Conservation (phyloP, 2,797 vertebrate genomes). For the Bryconaethiops microstoma region DNA sequence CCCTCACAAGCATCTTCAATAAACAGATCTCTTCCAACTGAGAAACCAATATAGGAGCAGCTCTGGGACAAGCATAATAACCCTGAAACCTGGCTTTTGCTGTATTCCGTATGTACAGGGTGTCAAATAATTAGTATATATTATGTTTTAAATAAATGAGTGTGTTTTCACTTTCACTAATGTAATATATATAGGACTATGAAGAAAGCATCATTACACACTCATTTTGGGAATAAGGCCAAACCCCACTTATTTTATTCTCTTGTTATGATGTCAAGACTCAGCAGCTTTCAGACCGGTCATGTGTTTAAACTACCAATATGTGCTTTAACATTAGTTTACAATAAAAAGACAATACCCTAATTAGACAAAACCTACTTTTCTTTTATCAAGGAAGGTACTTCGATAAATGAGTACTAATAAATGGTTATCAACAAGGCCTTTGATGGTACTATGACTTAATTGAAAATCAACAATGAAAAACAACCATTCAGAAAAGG, state of each 20-base stretch:
- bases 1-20: background rate
- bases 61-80: background rate
- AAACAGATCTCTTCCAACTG: background rate
- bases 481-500: background rate
- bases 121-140: background rate
- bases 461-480: background rate
- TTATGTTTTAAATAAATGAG: background rate
- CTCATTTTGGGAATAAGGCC: background rate
- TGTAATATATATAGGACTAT: background rate
- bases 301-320: too few relatives aligned
- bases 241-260: background rate
- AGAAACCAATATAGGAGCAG: background rate
- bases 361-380: background rate
- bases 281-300: background rate
- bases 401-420: background rate
- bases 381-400: background rate
- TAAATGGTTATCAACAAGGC: background rate
- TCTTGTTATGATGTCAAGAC: background rate
- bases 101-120: too few relatives aligned
- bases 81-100: background rate
- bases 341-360: background rate
- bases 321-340: background rate
- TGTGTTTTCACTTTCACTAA: background rate
- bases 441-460: background rate
- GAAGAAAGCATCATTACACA: background rate